Evolutionary conservation across 2,888 invertebrate genomes (phyloP).

Genomic region (Zaprionus bogoriensis): DNA sequence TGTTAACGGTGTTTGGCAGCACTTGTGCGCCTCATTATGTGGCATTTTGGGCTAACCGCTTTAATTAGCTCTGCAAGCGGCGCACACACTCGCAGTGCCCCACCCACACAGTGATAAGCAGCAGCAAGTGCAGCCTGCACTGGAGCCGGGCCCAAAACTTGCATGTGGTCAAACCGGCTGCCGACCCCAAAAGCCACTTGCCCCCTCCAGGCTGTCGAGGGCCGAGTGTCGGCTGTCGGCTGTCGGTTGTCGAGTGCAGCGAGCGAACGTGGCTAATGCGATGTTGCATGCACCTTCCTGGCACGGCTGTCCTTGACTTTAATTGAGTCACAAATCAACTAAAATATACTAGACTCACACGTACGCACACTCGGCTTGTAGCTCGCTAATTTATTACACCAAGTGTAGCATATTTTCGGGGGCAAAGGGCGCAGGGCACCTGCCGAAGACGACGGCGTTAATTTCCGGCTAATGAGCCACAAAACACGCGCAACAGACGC

Average conservation of each 20-base stretch:
- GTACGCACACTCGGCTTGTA: constrained; percentile 14
- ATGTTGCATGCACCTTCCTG: constrained; percentile 56
- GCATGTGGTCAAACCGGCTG: constrained; percentile 64
- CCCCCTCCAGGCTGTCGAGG: constrained; percentile 11
- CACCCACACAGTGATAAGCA: background rate
- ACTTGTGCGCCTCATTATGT: constrained; percentile 79
- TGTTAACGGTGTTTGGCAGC: constrained; percentile 77
- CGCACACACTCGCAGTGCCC: constrained; percentile 26
- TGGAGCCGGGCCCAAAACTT: constrained; percentile 44
- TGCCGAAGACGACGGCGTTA: constrained; percentile 65
- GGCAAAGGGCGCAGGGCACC: constrained; percentile 39
- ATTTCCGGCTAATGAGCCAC: constrained; percentile 79
- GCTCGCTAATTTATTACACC: constrained; percentile 78
- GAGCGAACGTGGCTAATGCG: constrained; percentile 61
- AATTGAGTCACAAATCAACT: constrained; percentile 82
- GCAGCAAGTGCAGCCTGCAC: constrained; percentile 48
- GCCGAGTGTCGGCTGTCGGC: too few species aligned
- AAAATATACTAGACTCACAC: constrained; percentile 69
- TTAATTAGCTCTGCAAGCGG: constrained; percentile 74
- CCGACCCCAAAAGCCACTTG: constrained; percentile 71
- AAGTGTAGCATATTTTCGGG: constrained; percentile 73
- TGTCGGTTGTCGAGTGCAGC: constrained; percentile 61
- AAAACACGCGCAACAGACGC: constrained; percentile 46
- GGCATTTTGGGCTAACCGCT: constrained; percentile 78
- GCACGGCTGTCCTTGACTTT: constrained; percentile 79